These are phyloP conservation scores for Lutjanus campechanus DNA, from an alignment of 2,797 vertebrate species.

Conservation along the genomic window DNA sequence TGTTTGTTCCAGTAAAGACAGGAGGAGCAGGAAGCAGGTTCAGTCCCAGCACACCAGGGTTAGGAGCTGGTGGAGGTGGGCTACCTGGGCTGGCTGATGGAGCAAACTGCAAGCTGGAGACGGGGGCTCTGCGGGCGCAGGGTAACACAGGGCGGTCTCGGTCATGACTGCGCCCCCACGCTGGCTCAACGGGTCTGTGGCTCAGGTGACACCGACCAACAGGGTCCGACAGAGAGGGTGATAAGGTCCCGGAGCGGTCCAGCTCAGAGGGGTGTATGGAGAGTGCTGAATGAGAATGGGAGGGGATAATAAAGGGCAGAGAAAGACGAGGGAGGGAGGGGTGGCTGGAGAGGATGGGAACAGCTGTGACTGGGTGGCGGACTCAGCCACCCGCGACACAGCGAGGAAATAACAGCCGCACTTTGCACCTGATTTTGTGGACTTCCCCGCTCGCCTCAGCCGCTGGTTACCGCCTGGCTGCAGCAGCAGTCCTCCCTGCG, in stretches of 20 bases:
- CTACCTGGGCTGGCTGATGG: slow-evolving; percentile 78
- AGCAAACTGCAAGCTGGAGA: slow-evolving; percentile 72
- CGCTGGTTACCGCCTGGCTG: slow-evolving; percentile 78
- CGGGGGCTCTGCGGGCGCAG: slow-evolving; percentile 79
- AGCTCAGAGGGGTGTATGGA: slow-evolving; percentile 76
- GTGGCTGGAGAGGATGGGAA: slow-evolving; percentile 76
- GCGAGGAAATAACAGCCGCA: slow-evolving; percentile 84
- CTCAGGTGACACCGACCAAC: slow-evolving; percentile 76
- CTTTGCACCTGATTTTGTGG: slow-evolving; percentile 89
- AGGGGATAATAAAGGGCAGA: slow-evolving; percentile 64
- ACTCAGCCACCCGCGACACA: slow-evolving; percentile 83
- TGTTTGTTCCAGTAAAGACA: slow-evolving; percentile 44
- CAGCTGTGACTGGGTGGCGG: slow-evolving; percentile 84
- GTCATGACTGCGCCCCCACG: slow-evolving; percentile 83
- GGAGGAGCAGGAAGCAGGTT: slow-evolving; percentile 46
- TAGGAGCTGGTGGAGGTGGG: slow-evolving; percentile 71
- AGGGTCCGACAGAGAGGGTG: slow-evolving; percentile 68
- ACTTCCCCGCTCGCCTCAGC: slow-evolving; percentile 78
- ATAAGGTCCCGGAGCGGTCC: slow-evolving; percentile 81
- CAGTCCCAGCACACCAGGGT: slow-evolving; percentile 72
- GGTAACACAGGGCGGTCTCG: slow-evolving; percentile 72
- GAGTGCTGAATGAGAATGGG: slow-evolving; percentile 77
- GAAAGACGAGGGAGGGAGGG: slow-evolving; percentile 68
- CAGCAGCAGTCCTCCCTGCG: slow-evolving; percentile 74
- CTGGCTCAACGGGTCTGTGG: slow-evolving; percentile 70